These are phyloP conservation scores for Sandelia bainsii DNA, from an alignment of 2,797 vertebrate genomes.

Conservation along the genomic window DNA sequence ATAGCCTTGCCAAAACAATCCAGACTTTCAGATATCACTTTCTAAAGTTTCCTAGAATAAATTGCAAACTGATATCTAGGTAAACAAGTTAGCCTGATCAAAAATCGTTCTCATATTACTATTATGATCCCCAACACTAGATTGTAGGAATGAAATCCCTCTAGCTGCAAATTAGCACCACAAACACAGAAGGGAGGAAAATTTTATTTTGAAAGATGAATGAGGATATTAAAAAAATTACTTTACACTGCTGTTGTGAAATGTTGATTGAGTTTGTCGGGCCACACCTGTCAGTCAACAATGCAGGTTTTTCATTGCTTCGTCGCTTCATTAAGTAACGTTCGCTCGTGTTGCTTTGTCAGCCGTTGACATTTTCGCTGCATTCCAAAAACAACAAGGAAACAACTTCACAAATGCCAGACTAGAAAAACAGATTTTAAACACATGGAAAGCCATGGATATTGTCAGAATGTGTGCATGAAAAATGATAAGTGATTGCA, in stretches of 20 bases:
- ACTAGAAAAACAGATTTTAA: neutral
- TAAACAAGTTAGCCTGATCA: neutral
- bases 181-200: neutral
- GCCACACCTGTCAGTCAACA: constrained; percentile 45
- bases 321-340: constrained; percentile 34
- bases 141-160: neutral
- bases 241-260: neutral
- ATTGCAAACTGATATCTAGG: too few species aligned
- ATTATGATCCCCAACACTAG: neutral
- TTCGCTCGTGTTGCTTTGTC: neutral
- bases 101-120: neutral
- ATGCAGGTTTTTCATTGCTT: constrained; percentile 20
- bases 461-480: neutral
- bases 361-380: constrained; percentile 13
- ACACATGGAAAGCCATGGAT: neutral
- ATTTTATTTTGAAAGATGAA: neutral
- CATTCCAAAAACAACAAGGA: neutral
- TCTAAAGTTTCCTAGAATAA: neutral
- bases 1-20: neutral
- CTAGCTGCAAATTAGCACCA: neutral
- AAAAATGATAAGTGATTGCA: neutral
- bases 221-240: too few species aligned
- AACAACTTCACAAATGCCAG: too few species aligned
- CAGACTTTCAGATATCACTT: neutral
- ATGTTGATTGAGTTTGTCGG: constrained; percentile 25